Base-by-base conservation (phyloP, 2,888 invertebrate genomes). In the Smittia sp. region DNA sequence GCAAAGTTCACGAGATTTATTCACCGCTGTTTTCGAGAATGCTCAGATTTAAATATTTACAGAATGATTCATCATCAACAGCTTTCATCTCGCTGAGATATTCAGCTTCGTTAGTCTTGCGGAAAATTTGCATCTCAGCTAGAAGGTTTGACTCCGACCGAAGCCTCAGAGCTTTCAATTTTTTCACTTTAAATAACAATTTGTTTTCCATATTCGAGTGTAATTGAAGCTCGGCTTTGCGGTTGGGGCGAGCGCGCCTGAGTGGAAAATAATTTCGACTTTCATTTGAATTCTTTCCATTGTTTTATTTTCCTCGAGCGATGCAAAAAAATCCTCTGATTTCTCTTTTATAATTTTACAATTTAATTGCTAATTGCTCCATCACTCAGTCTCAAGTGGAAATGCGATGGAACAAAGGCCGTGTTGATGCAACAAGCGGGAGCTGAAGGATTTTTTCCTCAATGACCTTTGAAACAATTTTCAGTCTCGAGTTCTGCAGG, bases 161-260 rank as follows among this genome's bases (percentile, higher is more conserved):
- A 46, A 46, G 18, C 52, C 52, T 15, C 52, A 46, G 18, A 2
- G n/a, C 4, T 9, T 63, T 25, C 15, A 62, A 18, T 63, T 63
- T 63, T 63, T 25, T 20, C 3, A 1, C 15, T 32, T 25, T 65
- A 27, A 18, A 66, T 32, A 32, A 38, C 15, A 15, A 38, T 32
- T 27, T 66, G 66, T 66, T 32, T 66, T 66, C 27, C 38, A 38
- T 32, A 66, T 66, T 66, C 66, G 38, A 66, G 11, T 66, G 66
- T 39, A 66, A 66, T 66, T 66, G 66, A 22, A 32, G 66, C 24
- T 46, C 52, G 52, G 4, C 18, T 13, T 46, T 46, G 52, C 52
- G n/a, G 52, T 13, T 15, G 52, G 18, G 7, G 18, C 3, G n/a
- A 11, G 7, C 4, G 52, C 3, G 18, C 52, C n/a, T 18, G 52